Percentiles rank a stretch among this genome's conserved stretches.
Evolutionary conservation across 2,888 invertebrate species (phyloP).

Genomic region (Parthenolecanium corni): DNA sequence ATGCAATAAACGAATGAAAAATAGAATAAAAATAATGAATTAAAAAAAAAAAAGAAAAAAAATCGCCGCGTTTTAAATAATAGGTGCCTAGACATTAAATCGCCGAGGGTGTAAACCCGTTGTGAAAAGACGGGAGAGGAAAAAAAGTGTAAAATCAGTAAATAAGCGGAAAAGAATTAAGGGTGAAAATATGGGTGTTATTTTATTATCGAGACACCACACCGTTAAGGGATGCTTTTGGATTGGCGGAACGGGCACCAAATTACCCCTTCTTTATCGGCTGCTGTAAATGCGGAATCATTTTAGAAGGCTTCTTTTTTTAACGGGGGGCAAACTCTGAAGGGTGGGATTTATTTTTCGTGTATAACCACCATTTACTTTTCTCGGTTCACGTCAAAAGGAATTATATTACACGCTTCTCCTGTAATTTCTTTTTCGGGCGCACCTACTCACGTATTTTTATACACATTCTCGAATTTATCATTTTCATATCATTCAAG

Average conservation of each 20-base stretch:
- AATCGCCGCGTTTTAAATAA: no score
- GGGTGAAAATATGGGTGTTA: conserved; percentile 29
- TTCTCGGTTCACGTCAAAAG: conserved; percentile 19
- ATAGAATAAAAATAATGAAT: no score
- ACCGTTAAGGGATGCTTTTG: conserved; percentile 25
- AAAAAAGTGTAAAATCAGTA: conserved; percentile 28
- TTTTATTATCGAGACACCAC: conserved; percentile 26
- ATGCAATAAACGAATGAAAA: no score
- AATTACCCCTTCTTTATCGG: conserved; percentile 27
- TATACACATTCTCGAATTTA: no score
- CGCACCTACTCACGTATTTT: background rate
- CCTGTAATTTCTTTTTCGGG: background rate
- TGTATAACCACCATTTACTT: conserved; percentile 25
- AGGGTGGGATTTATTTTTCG: conserved; percentile 29
- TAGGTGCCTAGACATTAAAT: no score
- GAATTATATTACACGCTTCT: conserved; percentile 11
- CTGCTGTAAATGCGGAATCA: conserved; percentile 18
- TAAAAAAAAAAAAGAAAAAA: no score
- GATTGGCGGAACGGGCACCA: conserved; percentile 26
- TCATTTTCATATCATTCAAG: no score
- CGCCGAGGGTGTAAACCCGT: no score
- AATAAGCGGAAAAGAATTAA: conserved; percentile 29
- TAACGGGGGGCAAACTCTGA: conserved; percentile 15
- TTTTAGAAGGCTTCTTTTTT: conserved; percentile 18
- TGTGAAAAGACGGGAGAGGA: no score